A percentile compares a stretch with the other conserved stretches of the same genome.
Evolutionary conservation across 2,888 invertebrate species (phyloP).

Genomic region (Clepsis dumicolana): DNA sequence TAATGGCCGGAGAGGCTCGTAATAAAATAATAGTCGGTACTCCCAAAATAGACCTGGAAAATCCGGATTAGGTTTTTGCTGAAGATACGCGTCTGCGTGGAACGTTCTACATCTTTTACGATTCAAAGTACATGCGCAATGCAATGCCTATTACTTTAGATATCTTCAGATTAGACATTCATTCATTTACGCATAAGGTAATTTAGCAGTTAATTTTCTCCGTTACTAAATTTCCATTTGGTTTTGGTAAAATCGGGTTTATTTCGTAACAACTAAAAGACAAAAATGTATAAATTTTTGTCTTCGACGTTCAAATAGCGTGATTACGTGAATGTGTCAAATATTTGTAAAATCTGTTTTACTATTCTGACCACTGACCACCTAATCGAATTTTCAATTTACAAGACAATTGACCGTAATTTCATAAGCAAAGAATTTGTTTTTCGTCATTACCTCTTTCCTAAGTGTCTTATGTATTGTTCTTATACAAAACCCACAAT

Average conservation of each 20-base stretch:
- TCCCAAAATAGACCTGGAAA: constrained; percentile 27
- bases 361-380: background rate
- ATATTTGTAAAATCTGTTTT: constrained; percentile 4
- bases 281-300: background rate
- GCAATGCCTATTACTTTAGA: background rate
- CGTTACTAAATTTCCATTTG: background rate
- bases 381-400: constrained; percentile 8
- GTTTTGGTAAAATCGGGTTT: background rate
- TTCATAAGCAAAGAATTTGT: constrained; percentile 8
- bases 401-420: constrained; percentile 8
- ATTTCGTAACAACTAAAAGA: background rate
- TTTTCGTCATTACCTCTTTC: constrained; percentile 14
- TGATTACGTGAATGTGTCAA: too few relatives aligned
- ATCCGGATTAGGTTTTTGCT: constrained; percentile 7
- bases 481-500: constrained; percentile 2
- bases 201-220: background rate
- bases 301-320: background rate
- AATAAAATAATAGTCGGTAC: constrained; percentile 19
- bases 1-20: constrained; percentile 25
- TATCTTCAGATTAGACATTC: background rate
- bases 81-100: background rate
- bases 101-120: background rate
- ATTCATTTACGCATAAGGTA: too few relatives aligned
- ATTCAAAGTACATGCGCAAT: background rate
- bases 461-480: constrained; percentile 9